These are phyloP conservation scores for Megalops atlanticus DNA, from an alignment of 2,113 vertebrate species.

Conservation along the genomic window DNA sequence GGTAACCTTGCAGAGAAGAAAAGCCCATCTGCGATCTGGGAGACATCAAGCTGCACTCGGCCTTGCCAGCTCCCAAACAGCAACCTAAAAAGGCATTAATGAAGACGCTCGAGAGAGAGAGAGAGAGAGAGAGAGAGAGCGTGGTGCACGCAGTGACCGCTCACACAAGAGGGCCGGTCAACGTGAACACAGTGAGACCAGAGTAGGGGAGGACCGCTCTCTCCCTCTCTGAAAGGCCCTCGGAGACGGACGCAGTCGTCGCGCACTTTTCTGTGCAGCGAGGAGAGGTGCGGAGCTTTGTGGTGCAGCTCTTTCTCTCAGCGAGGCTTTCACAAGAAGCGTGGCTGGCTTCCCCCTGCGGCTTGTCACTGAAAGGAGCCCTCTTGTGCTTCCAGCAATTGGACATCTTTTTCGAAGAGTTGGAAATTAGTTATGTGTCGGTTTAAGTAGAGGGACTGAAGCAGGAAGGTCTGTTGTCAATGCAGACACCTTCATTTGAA, in stretches of 20 bases:
- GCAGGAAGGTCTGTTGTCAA: too few relatives aligned
- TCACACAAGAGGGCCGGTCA: neutral
- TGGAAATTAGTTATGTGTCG: too few relatives aligned
- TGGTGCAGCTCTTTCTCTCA: neutral
- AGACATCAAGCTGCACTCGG: conserved; percentile 38
- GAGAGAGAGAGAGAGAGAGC: neutral
- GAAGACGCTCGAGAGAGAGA: neutral
- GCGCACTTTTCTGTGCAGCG: too few relatives aligned
- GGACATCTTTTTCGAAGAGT: too few relatives aligned
- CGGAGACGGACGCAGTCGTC: too few relatives aligned
- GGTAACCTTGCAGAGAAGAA: conserved; percentile 16
- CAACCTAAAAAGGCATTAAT: conserved; percentile 18
- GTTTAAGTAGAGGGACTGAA: too few relatives aligned
- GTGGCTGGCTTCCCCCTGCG: too few relatives aligned
- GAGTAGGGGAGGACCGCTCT: neutral
- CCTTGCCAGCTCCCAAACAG: conserved; percentile 18
- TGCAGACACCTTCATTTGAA: too few relatives aligned
- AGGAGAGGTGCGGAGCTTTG: neutral
- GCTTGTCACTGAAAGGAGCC: too few relatives aligned
- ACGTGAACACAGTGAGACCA: neutral
- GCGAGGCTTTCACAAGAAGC: too few relatives aligned
- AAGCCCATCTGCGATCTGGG: neutral
- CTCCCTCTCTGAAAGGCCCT: neutral
- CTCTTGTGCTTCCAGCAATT: too few relatives aligned
- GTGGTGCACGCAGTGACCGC: neutral